These are phyloP conservation scores for Mola mola DNA, from an alignment of 2,113 vertebrate genomes.

Conservation along the genomic window DNA sequence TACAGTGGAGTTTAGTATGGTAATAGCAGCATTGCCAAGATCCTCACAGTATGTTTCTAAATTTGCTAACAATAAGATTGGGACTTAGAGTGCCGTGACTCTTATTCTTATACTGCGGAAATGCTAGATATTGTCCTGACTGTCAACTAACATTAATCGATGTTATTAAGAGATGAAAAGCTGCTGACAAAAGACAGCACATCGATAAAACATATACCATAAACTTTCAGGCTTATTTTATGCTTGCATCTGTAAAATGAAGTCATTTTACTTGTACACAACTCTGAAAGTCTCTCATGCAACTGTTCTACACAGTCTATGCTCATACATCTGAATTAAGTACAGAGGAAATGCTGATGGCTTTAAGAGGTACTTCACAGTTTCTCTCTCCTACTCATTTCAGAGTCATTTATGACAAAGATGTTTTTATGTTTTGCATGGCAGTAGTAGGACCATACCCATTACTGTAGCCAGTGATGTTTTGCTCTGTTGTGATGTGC, in stretches of 20 bases:
- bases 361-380: neutral
- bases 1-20: slow-evolving; percentile 22
- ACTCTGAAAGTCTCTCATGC: neutral
- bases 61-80: too few relatives aligned
- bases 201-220: too few relatives aligned
- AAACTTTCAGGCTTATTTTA: too few relatives aligned
- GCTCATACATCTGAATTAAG: slow-evolving; percentile 4
- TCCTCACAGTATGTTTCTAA: slow-evolving; percentile 24
- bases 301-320: slow-evolving; percentile 2
- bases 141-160: neutral
- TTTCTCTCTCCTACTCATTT: slow-evolving; percentile 37
- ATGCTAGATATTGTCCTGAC: neutral
- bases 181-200: neutral
- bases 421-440: slow-evolving; percentile 56
- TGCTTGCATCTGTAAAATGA: too few relatives aligned
- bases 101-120: slow-evolving; percentile 6
- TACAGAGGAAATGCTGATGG: slow-evolving; percentile 5
- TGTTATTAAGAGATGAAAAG: neutral
- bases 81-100: too few relatives aligned
- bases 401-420: slow-evolving; percentile 31
- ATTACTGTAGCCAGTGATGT: slow-evolving; percentile 63
- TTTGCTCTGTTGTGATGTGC: slow-evolving; percentile 73
- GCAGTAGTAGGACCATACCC: slow-evolving; percentile 28
- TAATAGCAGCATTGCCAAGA: slow-evolving; percentile 52
- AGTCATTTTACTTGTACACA: too few relatives aligned